phyloP scores from a whole-genome alignment of 1,140 invertebrate genomes.

The Holcopasites calliopsidis region DNA sequence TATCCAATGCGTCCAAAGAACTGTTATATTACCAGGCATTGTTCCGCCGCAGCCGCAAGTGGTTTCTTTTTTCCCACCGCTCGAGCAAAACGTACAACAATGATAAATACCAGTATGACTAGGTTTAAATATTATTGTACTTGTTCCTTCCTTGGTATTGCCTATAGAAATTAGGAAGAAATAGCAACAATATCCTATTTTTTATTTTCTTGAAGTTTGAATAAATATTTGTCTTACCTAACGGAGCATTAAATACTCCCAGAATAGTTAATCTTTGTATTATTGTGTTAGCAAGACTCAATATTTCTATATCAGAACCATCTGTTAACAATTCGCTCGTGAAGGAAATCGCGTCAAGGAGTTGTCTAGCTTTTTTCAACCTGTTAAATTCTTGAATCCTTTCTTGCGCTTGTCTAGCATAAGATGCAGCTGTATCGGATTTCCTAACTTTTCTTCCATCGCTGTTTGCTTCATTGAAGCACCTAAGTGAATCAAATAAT shows the following conservation, averaged over 20 bases:
- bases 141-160: slow-evolving; percentile 65
- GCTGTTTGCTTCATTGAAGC: neutral
- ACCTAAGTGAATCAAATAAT: slow-evolving; percentile 39
- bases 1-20: neutral
- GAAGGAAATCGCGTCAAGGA: slow-evolving; percentile 81
- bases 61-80: slow-evolving; percentile 84
- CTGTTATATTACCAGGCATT: slow-evolving; percentile 81
- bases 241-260: slow-evolving; percentile 54
- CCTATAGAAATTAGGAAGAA: slow-evolving; percentile 55
- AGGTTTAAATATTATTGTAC: slow-evolving; percentile 47
- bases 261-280: slow-evolving; percentile 82
- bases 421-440: neutral
- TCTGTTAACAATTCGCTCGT: slow-evolving; percentile 83
- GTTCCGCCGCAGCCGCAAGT: slow-evolving; percentile 85
- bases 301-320: slow-evolving; percentile 84
- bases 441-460: slow-evolving; percentile 21
- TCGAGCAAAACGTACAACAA: slow-evolving; percentile 91
- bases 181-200: neutral
- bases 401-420: slow-evolving; percentile 64
- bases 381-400: slow-evolving; percentile 73
- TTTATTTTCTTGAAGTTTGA: neutral
- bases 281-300: slow-evolving; percentile 83
- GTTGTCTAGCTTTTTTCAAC: slow-evolving; percentile 68
- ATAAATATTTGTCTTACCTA: slow-evolving; percentile 33
- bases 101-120: slow-evolving; percentile 86